Evolutionary conservation across 1,140 invertebrate genomes (phyloP), one percentile per base, ranked within the genome.

Genomic region (Neotoxoptera formosana): DNA sequence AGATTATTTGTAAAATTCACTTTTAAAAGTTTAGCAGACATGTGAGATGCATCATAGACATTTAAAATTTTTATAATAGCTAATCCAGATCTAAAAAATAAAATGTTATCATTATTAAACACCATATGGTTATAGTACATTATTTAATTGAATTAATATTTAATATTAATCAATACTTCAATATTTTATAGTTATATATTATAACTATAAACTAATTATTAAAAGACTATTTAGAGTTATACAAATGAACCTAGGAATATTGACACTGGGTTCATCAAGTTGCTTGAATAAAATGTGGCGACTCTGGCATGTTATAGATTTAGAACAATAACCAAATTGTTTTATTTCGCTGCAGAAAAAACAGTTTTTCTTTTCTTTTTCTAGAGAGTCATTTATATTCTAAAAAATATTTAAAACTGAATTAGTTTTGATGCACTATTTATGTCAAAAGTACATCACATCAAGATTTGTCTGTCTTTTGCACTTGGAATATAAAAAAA

Each of bases 1-100:
- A 93, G 48, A 84, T 30, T 93, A 53, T 93, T 93, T 34, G 90
- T 83, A 56, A 8, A 30, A 45, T 67, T 86, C 7, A 93, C 8
- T 93, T 86, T 93, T 34, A 93, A 84, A 93, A 93, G 81, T 86
- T 93, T 93, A 7, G 51, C 91, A 45, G 91, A 93, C 51, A 93
- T 53, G 14, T 93, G 91, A 17, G 91, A 86, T 21, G 91, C 91
- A n/a, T 93, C 81, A 56, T 93, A 93, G 25, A 93, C 48, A 21
- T 84, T 48, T 56, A 93, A 93, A 41, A 93, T 45, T 93, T 93
- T 56, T 30, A 93, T 25, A 53, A 93, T 45, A 45, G 91, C 91
- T 41, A 93, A 34, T 86, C 91, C 91, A 56, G 91, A 93, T 20
- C 91, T 93, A 56, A 21, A 86, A 93, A 45, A 84, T 2, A 51